A percentile compares a stretch with the other conserved stretches of the same genome.
phyloP scores from a whole-genome alignment of 2,888 invertebrate species.

The Protula sp. region DNA sequence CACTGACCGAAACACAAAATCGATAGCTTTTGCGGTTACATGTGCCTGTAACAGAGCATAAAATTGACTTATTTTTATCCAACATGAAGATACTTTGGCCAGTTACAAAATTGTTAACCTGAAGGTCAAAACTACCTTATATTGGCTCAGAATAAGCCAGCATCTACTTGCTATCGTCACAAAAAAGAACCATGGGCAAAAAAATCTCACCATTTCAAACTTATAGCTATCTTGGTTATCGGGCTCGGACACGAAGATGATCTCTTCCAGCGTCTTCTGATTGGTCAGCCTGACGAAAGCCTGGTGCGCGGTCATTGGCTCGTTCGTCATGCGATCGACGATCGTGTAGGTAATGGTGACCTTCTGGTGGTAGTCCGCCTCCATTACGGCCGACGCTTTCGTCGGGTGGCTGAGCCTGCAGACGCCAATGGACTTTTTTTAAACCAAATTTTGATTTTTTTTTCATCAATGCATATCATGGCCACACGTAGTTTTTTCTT shows the following conservation, averaged over 20 bases:
- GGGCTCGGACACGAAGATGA: slow-evolving; percentile 88
- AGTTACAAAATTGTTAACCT: too few species aligned
- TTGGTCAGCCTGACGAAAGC: slow-evolving; percentile 56
- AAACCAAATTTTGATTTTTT: not conserved
- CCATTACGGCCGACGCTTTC: slow-evolving; percentile 65
- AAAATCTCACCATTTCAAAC: slow-evolving; percentile 76
- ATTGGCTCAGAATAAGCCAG: too few species aligned
- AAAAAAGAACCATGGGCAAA: not conserved
- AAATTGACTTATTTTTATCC: too few species aligned
- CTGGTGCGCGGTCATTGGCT: slow-evolving; percentile 64
- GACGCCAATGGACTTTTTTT: slow-evolving; percentile 5
- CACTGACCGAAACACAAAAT: too few species aligned
- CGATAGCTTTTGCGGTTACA: too few species aligned
- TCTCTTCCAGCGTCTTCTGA: slow-evolving; percentile 67
- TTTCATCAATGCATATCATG: too few species aligned
- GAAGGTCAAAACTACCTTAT: too few species aligned
- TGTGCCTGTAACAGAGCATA: too few species aligned
- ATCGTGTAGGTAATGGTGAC: slow-evolving; percentile 75
- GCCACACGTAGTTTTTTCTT: too few species aligned
- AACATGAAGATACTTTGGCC: too few species aligned
- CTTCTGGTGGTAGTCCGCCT: slow-evolving; percentile 86
- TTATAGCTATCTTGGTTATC: slow-evolving; percentile 68
- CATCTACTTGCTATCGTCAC: too few species aligned
- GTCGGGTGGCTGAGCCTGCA: slow-evolving; percentile 68
- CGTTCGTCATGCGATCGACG: slow-evolving; percentile 64